Percentiles rank a stretch among this genome's conserved stretches.
These are phyloP conservation scores for Serilophus lunatus DNA, from an alignment of 2,113 vertebrate species.

Conservation along the genomic window DNA sequence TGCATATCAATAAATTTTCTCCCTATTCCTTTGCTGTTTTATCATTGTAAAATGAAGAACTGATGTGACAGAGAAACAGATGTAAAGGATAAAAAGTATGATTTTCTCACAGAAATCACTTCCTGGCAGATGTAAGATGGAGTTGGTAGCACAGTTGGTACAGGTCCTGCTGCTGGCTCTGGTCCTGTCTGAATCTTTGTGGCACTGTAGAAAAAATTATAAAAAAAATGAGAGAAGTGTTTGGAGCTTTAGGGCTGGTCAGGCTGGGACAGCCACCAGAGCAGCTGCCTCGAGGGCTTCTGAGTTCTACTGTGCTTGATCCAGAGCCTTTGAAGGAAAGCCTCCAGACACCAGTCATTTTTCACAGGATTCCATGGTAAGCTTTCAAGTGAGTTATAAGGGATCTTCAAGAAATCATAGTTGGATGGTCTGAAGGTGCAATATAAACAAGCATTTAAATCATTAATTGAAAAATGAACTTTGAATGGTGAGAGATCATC, in stretches of 20 bases:
- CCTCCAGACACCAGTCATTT: neutral
- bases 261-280: neutral
- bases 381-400: neutral
- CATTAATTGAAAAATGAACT: neutral
- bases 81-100: neutral
- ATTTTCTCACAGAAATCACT: neutral
- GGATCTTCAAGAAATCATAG: neutral
- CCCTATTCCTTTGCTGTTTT: neutral
- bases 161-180: neutral
- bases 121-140: neutral
- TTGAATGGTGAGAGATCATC: neutral
- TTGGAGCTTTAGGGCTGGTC: neutral
- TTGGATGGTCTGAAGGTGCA: neutral
- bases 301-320: neutral
- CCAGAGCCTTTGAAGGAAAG: neutral
- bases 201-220: neutral
- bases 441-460: neutral
- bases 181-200: neutral
- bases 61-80: neutral
- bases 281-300: neutral
- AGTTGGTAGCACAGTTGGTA: neutral
- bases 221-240: neutral
- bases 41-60: neutral
- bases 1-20: neutral
- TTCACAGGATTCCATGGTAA: neutral